Base-by-base conservation (phyloP, 2,888 invertebrate genomes). In the Boloria selene region DNA sequence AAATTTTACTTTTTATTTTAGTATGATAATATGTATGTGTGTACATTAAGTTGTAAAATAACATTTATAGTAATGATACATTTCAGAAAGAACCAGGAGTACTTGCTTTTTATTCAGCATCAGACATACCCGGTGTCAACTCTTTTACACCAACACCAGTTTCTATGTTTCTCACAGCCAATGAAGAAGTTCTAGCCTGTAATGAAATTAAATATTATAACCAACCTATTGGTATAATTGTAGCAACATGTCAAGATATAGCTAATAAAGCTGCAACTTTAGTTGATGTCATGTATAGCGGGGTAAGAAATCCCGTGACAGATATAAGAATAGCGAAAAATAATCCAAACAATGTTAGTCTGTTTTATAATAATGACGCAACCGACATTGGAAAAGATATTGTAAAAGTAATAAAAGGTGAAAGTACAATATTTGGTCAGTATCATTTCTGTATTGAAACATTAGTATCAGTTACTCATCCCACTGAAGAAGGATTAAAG, bases 401-500 rank as follows among this genome's bases (percentile, higher is more conserved):
- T 1, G 81, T 77, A 13, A 88, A 93, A 67, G 71, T 79, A 10
- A 87, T 93, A 16, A 80, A 76, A 70, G 95, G 95, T 0, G 85
- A 77, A 1, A 88, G 93, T 61, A 82, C 90, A 52, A 81, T 93
- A 67, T 93, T 93, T 31, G 79, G 90, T 14, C 96, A 96, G 76
- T 95, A 95, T 76, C 96, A 96, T 79, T 95, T 93, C 73, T 92
- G 93, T 13, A 95, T 96, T 94, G 96, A 96, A 81, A 94, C 94
- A 0, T 93, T 95, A 61, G 90, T 89, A 1, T 94, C 94, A 74
- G 87, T 94, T 0, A 93, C 93, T 17, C 80, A 93, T n/a, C 96
- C 96, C 0, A 88, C 86, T 5, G 96, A 96, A 77, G 95, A 95
- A 77, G 95, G 95, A 1, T 80, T 96, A 71, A 93, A 95, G 65